Base-by-base conservation (phyloP, 2,888 invertebrate species). In the Capitulum mitella region DNA sequence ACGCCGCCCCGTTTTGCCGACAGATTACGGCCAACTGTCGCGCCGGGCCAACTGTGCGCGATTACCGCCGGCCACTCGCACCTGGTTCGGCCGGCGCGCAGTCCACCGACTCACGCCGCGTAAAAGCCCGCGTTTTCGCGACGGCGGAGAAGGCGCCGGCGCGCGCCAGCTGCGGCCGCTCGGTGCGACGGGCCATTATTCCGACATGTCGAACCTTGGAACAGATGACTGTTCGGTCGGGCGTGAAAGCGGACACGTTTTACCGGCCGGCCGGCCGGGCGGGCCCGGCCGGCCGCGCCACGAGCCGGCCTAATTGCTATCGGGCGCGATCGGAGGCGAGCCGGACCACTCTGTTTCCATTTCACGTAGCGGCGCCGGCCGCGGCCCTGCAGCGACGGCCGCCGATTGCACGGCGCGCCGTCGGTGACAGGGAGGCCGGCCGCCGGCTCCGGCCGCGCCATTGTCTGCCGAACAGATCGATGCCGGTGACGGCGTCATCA, bases 261-360 rank as follows among this genome's bases (percentile, higher is more conserved):
- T 58, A 58, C 34, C 64, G 32, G 34, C 34, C 34, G 34, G 34
- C 32, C 19, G 34, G 12, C 10, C 64, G 64, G 64, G 2, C 34
- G 19, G 34, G 34, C 34, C 10, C 34, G 10, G 34, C 3, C 29
- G 29, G 34, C 64, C 5, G 64, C 14, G 32, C 29, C 12, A 19
- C 64, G 64, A 64, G 32, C 64, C 16, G 32, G 64, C 64, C 64
- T 64, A 64, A 64, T 64, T 64, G 64, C 64, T 64, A 64, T 64
- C 64, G 64, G 16, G 16, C 0, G 32, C 32, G 34, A 64, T 64
- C 64, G 32, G 32, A 14, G 5, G 16, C 64, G 32, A 34, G n/a
- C n/a, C 10, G n/a, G 58, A n/a, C 29, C 58, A 58, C 58, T 58
- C 29, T 58, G 58, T n/a, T 58, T 58, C 58, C 58, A 58, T 64